A percentile compares a stretch with the other conserved stretches of the same genome.
These are phyloP conservation scores for Trachelus iudaicus DNA, from an alignment of 2,888 invertebrate species.

Conservation along the genomic window DNA sequence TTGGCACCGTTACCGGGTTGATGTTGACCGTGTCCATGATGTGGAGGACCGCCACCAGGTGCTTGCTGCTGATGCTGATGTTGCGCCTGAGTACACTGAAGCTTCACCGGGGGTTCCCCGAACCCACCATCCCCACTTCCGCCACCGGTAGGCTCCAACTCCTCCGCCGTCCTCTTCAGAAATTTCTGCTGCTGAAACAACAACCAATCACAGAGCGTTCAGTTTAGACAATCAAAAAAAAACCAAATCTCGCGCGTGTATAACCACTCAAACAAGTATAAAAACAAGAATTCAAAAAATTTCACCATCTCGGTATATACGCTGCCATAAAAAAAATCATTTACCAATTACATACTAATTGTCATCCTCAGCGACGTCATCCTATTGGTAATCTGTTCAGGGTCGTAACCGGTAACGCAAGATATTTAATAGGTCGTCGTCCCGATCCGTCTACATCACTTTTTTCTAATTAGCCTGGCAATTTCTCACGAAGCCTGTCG, in stretches of 20 bases:
- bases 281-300: no score
- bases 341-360: no score
- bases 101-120: slow-evolving; percentile 83
- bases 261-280: no score
- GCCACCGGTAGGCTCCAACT: slow-evolving; percentile 69
- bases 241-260: no score
- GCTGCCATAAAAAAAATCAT: no score
- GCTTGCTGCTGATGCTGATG: slow-evolving; percentile 62
- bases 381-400: no score
- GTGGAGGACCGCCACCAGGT: slow-evolving; percentile 51
- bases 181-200: slow-evolving; percentile 85
- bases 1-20: slow-evolving; percentile 51
- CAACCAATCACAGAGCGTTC: slow-evolving; percentile 20
- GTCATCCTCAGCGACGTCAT: no score
- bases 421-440: no score
- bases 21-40: slow-evolving; percentile 53
- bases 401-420: no score
- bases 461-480: slow-evolving; percentile 44
- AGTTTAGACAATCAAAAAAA: no score
- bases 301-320: no score
- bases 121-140: slow-evolving; percentile 65
- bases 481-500: slow-evolving; percentile 48
- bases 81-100: slow-evolving; percentile 72
- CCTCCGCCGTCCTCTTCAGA: slow-evolving; percentile 78
- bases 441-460: slow-evolving; percentile 13